These are phyloP conservation scores for Drosophila flavopinicola DNA, from an alignment of 2,888 invertebrate species.

Conservation along the genomic window DNA sequence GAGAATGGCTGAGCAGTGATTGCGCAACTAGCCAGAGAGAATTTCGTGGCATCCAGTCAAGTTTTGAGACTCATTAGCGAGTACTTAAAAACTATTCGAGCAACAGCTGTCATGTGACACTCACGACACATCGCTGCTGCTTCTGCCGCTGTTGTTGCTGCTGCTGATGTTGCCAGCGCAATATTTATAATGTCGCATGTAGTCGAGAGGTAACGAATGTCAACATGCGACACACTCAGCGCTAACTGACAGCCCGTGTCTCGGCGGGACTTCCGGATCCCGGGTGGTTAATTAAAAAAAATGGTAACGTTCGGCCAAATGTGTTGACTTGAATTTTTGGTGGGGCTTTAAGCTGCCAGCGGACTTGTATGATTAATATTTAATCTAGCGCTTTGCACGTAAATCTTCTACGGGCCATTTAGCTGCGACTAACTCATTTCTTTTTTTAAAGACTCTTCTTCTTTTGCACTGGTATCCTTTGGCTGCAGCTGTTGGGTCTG, in stretches of 20 bases:
- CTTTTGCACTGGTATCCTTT: neutral
- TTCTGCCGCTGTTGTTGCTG: conserved; percentile 15
- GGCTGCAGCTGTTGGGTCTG: conserved; percentile 38
- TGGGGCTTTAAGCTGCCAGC: conserved; percentile 15
- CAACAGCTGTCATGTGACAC: conserved; percentile 69
- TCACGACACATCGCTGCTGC: conserved; percentile 33
- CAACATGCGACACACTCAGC: conserved; percentile 67
- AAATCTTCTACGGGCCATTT: conserved; percentile 63
- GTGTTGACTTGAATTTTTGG: conserved; percentile 44
- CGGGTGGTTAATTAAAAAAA: conserved; percentile 77
- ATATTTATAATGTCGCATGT: conserved; percentile 67
- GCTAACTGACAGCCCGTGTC: conserved; percentile 47
- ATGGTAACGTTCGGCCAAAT: conserved; percentile 26
- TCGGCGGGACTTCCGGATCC: conserved; percentile 18
- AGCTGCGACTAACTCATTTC: conserved; percentile 41
- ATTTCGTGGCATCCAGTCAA: conserved; percentile 21
- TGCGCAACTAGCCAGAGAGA: conserved; percentile 5
- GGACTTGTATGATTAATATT: conserved; percentile 52
- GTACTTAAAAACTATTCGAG: conserved; percentile 77
- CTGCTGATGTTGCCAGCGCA: conserved; percentile 26
- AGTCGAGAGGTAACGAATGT: conserved; percentile 66
- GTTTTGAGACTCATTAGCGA: conserved; percentile 71
- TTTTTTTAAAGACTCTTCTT: conserved; percentile 8
- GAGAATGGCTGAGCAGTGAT: conserved; percentile 5
- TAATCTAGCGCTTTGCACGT: conserved; percentile 43